Percentiles rank a stretch among this genome's conserved stretches.
Evolutionary conservation across 92 coral and sea anemone genomes (phyloP).

Genomic region (Umimayanthus chanpuru): DNA sequence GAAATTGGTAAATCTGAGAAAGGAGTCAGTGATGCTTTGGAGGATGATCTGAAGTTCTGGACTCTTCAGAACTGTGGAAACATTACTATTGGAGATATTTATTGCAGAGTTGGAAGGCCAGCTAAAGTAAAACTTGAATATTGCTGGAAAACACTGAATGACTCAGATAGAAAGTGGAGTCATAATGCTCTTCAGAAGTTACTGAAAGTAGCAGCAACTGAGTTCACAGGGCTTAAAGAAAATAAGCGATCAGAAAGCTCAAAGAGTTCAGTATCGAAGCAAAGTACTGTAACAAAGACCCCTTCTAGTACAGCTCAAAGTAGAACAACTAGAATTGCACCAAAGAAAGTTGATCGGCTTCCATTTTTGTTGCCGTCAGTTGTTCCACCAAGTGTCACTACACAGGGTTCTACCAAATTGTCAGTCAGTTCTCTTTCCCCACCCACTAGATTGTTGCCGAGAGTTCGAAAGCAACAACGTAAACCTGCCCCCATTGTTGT

Average conservation of each 20-base stretch:
- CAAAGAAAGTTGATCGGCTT: constrained; percentile 63
- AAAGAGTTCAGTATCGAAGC: constrained; percentile 47
- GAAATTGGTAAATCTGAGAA: background rate
- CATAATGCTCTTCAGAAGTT: constrained; percentile 76
- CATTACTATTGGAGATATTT: constrained; percentile 86
- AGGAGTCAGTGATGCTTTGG: background rate
- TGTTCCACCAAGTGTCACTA: constrained; percentile 67
- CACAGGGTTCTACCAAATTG: constrained; percentile 35
- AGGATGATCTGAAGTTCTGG: constrained; percentile 61
- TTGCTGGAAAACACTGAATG: constrained; percentile 62
- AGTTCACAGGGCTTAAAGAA: constrained; percentile 60
- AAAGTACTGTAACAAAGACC: constrained; percentile 38
- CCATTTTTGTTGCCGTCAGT: constrained; percentile 79
- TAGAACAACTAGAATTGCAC: constrained; percentile 63
- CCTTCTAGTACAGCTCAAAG: constrained; percentile 45
- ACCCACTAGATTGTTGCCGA: constrained; percentile 32
- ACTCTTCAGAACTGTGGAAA: constrained; percentile 70
- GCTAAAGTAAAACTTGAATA: constrained; percentile 83
- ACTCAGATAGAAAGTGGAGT: constrained; percentile 56
- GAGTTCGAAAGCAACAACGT: constrained; percentile 64
- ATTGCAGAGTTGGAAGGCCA: constrained; percentile 83
- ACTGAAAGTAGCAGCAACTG: constrained; percentile 77
- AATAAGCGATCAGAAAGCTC: constrained; percentile 44
- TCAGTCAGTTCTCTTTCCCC: constrained; percentile 51
- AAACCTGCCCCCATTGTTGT: constrained; percentile 57